Conservation (phyloP, 2,888 invertebrate genomes). For the Pristionchus fissidentatus region DNA sequence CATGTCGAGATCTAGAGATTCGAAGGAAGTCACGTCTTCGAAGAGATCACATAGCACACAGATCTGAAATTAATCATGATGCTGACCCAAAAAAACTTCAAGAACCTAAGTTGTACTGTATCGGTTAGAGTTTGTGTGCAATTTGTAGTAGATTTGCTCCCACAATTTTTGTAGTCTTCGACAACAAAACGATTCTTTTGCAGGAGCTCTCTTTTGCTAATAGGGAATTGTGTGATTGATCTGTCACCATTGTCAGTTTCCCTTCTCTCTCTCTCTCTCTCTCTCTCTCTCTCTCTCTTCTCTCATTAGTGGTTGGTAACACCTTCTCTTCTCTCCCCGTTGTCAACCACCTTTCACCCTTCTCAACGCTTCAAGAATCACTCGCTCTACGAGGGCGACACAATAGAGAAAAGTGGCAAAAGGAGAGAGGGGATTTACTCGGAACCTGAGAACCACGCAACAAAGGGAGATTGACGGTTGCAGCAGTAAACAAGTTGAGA, state of each 20-base stretch:
- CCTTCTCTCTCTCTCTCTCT: too few relatives aligned
- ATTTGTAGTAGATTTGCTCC: too few relatives aligned
- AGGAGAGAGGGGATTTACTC: background rate
- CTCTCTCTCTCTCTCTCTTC: background rate
- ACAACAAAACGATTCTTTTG: too few relatives aligned
- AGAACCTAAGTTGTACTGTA: too few relatives aligned
- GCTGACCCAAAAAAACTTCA: background rate
- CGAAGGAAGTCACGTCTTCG: slow-evolving; percentile 66
- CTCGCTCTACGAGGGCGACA: background rate
- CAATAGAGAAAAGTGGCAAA: background rate
- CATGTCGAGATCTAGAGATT: slow-evolving; percentile 60
- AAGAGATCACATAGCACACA: slow-evolving; percentile 70
- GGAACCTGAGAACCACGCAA: slow-evolving; percentile 11
- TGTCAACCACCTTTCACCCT: background rate
- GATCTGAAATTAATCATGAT: slow-evolving; percentile 49
- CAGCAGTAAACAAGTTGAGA: too few relatives aligned
- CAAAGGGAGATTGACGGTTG: too few relatives aligned
- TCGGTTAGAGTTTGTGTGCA: too few relatives aligned
- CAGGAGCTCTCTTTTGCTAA: too few relatives aligned
- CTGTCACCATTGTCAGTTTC: too few relatives aligned
- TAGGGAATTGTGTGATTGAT: too few relatives aligned
- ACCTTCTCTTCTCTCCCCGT: background rate
- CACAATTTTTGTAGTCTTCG: too few relatives aligned
- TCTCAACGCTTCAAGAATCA: slow-evolving; percentile 36
- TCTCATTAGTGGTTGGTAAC: slow-evolving; percentile 1